Evolutionary conservation across 1,140 invertebrate species (phyloP), one percentile per base, ranked within the genome.

Genomic region (Rhagoletis zephyria): DNA sequence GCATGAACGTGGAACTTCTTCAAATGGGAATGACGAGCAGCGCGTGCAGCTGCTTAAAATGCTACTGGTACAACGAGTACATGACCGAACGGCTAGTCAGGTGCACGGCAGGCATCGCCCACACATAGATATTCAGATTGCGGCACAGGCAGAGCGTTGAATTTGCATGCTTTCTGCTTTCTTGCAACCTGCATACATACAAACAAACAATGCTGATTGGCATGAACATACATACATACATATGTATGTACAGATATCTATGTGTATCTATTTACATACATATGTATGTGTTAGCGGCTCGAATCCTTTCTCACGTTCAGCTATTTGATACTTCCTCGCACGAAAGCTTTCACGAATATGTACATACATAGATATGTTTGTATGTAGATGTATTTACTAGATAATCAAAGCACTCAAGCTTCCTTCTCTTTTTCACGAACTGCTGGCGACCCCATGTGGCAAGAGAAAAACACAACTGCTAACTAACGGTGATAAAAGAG

Each of bases 1-100:
- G 42, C n/a, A 81, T 48, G 74, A 9, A 81, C 74, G 74, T 81
- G 74, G 16, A 81, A 56, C 74, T 81, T 81, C 74, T 81, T 81
- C 74, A 81, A 81, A 81, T 81, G 16, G 74, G 74, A 81, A 81
- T 81, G 74, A 81, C 74, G 74, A 81, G 48, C 74, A 30, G 89
- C 90, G 91, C 92, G 92, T 93, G 92, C 92, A 90, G 89, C 91
- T 93, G 91, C 90, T 93, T 92, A 93, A 93, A 93, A 92, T 93
- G 92, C 92, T 91, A 92, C 91, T 92, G 91, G 91, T 90, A 90
- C 90, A 88, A 81, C 89, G 87, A 87, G 92, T 90, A 91, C 90
- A 93, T 93, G 92, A 93, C 92, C 90, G 89, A 89, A 67, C 89
- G 87, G 85, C 86, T 88, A 89, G 92, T 92, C 92, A 92, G 91